These are phyloP conservation scores for Girardia tigrina DNA, from an alignment of 2,888 invertebrate species.

Conservation along the genomic window DNA sequence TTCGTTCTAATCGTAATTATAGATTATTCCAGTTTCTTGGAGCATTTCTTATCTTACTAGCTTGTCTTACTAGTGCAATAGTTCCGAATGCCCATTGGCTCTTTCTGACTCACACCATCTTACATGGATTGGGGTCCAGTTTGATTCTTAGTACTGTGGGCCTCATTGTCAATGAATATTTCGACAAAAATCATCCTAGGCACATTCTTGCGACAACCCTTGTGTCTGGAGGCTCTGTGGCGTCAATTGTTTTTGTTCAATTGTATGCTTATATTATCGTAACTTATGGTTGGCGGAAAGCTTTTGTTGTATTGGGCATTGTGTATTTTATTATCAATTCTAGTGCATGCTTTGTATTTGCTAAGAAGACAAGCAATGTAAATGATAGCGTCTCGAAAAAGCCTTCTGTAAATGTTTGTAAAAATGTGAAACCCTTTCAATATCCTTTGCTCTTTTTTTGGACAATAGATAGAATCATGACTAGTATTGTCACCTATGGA, in stretches of 20 bases:
- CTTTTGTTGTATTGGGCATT: constrained; percentile 17
- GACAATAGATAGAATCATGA: constrained; percentile 31
- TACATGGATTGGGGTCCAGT: constrained; percentile 29
- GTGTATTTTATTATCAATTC: constrained; percentile 28
- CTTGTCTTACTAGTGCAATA: constrained; percentile 20
- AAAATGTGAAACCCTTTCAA: not conserved
- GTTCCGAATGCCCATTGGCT: constrained; percentile 32
- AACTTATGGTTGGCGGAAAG: constrained; percentile 27
- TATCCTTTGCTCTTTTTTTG: constrained; percentile 1
- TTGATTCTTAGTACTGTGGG: constrained; percentile 24
- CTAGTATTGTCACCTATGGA: constrained; percentile 31
- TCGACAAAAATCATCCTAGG: constrained; percentile 17
- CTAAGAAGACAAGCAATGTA: constrained; percentile 24
- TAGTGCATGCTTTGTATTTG: constrained; percentile 17
- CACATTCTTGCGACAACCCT: constrained; percentile 25
- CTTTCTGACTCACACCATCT: constrained; percentile 27
- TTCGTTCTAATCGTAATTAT: constrained; percentile 1
- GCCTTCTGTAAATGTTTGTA: not conserved
- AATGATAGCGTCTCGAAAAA: not conserved
- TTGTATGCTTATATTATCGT: constrained; percentile 14
- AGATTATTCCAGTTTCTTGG: constrained; percentile 31
- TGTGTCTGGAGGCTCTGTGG: constrained; percentile 30
- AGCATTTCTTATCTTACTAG: not conserved
- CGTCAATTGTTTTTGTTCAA: constrained; percentile 30
- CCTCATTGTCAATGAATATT: constrained; percentile 32